phyloP scores from a whole-genome alignment of 2,797 vertebrate genomes.

The Emys orbicularis region DNA sequence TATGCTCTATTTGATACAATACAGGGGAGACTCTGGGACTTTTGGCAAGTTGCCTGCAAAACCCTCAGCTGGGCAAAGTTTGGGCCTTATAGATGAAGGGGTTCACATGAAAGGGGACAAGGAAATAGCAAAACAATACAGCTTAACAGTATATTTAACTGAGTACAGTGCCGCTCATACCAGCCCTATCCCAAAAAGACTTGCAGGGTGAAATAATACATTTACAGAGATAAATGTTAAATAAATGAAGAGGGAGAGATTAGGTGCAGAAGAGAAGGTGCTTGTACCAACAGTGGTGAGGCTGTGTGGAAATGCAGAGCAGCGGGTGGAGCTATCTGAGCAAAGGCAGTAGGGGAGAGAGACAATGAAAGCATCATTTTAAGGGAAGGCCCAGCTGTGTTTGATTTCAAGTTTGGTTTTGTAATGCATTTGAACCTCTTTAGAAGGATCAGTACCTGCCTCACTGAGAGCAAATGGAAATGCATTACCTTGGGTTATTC shows the following conservation, averaged over 20 bases:
- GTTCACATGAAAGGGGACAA: background rate
- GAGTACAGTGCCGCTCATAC: background rate
- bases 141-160: background rate
- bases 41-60: background rate
- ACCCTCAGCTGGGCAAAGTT: background rate
- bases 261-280: background rate
- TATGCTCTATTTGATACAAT: background rate
- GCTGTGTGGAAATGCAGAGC: background rate
- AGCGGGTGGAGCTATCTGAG: background rate
- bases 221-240: background rate
- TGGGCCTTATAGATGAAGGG: slow-evolving; percentile 23
- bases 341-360: fast-evolving
- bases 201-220: background rate
- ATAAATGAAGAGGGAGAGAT: background rate
- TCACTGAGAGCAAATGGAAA: background rate
- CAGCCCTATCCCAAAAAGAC: background rate
- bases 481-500: fast-evolving
- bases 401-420: background rate
- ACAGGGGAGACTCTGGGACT: background rate
- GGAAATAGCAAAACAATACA: slow-evolving; percentile 38
- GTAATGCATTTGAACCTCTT: background rate
- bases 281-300: fast-evolving
- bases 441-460: background rate
- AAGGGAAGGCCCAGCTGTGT: background rate
- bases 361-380: background rate